These are phyloP conservation scores for Trogon melanurus DNA, from an alignment of 2,113 vertebrate genomes.

Conservation along the genomic window DNA sequence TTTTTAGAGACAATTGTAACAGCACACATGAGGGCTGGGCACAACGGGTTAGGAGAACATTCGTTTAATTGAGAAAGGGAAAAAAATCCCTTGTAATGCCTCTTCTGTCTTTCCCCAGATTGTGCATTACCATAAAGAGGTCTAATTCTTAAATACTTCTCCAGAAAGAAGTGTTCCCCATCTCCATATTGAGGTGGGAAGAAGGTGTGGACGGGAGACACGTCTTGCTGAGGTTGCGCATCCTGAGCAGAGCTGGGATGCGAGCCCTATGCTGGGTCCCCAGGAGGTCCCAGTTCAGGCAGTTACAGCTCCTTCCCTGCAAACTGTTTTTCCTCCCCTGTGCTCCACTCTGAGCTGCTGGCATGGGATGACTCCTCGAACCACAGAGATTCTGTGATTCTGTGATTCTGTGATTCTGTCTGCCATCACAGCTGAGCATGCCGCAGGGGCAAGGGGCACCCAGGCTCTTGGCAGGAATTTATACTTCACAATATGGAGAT, in stretches of 20 bases:
- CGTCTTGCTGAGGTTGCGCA: rapidly evolving
- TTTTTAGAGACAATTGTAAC: conserved; percentile 66
- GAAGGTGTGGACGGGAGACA: not conserved
- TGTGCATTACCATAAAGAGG: not conserved
- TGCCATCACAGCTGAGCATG: not conserved
- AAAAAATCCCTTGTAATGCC: conserved; percentile 4
- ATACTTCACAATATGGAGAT: not conserved
- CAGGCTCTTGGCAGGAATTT: rapidly evolving
- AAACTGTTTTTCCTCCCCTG: not conserved
- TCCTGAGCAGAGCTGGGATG: rapidly evolving
- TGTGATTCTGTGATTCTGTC: not conserved
- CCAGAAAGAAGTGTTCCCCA: not conserved
- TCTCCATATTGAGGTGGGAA: not conserved
- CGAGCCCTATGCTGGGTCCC: not conserved
- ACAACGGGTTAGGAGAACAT: not conserved
- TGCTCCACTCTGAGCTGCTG: not conserved
- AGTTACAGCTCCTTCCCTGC: not conserved
- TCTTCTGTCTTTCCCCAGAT: not conserved
- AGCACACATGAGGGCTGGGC: conserved; percentile 28
- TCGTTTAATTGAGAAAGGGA: conserved; percentile 41
- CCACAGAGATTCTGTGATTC: too few relatives aligned
- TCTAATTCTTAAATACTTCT: not conserved
- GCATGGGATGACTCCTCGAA: not conserved
- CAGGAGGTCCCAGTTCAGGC: not conserved
- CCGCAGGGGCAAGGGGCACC: not conserved